These are phyloP conservation scores for Lophura nycthemera DNA, from an alignment of 2,113 vertebrate species.

Conservation along the genomic window DNA sequence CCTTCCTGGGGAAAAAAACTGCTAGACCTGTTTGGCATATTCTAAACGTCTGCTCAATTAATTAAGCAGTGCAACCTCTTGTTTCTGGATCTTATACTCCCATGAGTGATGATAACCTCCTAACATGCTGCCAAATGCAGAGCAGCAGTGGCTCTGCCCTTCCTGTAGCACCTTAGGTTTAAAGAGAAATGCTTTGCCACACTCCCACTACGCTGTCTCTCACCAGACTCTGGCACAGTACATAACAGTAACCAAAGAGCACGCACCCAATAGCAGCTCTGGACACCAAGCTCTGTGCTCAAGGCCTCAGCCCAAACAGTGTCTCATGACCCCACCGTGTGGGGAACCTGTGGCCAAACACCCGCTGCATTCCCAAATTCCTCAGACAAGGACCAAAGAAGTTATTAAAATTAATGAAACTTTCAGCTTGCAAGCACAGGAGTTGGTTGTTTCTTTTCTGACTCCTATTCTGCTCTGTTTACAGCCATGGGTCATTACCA, in stretches of 20 bases:
- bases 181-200: background rate
- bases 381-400: background rate
- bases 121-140: background rate
- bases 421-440: background rate
- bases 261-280: rapidly evolving
- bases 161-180: background rate
- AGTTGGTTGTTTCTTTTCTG: background rate
- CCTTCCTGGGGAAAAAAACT: background rate
- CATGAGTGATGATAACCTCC: background rate
- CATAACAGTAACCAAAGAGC: background rate
- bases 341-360: background rate
- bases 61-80: background rate
- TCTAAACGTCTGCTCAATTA: background rate
- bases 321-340: background rate
- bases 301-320: background rate
- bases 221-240: rapidly evolving
- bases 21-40: background rate
- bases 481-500: conserved; percentile 33
- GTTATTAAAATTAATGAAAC: background rate
- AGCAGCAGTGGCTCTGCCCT: background rate
- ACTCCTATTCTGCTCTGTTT: background rate
- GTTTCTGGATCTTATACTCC: background rate
- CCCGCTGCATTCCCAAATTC: background rate
- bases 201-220: rapidly evolving
- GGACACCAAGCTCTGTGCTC: background rate